Evolutionary conservation across 2,113 vertebrate species (phyloP).

Genomic region (Cryptotis parvus): DNA sequence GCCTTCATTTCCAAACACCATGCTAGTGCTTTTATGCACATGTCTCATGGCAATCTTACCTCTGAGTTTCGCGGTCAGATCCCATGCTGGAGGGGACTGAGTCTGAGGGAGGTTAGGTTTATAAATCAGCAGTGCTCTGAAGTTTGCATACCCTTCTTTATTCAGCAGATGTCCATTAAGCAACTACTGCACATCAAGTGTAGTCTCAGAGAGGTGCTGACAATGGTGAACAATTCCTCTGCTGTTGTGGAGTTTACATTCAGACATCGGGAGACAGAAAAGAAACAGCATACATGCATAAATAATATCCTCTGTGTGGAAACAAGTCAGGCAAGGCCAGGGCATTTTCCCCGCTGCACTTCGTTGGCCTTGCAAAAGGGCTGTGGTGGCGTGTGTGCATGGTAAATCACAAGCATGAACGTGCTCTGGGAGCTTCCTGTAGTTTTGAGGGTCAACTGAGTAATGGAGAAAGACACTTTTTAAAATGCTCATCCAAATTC

Average conservation of each 20-base stretch:
- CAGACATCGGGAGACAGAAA: neutral
- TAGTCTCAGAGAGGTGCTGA: neutral
- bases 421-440: neutral
- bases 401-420: slow-evolving; percentile 51
- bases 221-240: neutral
- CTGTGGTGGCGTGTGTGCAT: neutral
- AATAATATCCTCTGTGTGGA: neutral
- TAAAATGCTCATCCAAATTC: slow-evolving; percentile 56
- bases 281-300: neutral
- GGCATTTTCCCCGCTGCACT: neutral
- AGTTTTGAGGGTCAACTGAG: slow-evolving; percentile 31
- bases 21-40: neutral
- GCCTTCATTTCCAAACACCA: neutral
- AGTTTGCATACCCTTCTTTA: neutral
- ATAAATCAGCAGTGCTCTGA: neutral
- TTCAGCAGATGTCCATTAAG: neutral
- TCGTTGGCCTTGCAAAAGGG: neutral
- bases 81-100: neutral
- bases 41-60: neutral
- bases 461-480: slow-evolving; percentile 58
- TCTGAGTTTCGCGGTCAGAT: neutral
- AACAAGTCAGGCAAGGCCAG: neutral
- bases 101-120: neutral
- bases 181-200: neutral
- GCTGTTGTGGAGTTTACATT: neutral